Evolutionary conservation across 35 echinoderm and acorn worm species (phyloP).

Genomic region (Amphiura filiformis): DNA sequence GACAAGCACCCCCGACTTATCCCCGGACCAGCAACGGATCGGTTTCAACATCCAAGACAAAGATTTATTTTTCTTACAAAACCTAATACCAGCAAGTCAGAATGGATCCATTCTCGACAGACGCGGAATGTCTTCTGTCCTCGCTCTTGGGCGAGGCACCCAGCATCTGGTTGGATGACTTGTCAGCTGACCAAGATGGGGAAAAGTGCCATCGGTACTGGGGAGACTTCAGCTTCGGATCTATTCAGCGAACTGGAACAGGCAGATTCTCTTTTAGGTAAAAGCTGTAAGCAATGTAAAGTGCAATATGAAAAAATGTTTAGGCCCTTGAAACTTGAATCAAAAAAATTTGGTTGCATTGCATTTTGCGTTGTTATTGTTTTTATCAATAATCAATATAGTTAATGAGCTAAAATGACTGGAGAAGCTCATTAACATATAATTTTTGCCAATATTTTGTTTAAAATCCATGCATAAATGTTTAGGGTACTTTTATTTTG

Average conservation of each 20-base stretch:
- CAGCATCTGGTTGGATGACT: constrained; percentile 33
- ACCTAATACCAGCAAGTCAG: background rate
- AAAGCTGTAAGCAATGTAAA: too few species aligned
- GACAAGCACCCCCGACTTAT: background rate
- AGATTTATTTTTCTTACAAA: constrained; percentile 10
- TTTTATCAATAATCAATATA: too few species aligned
- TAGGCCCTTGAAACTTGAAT: background rate
- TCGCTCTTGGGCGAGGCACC: constrained; percentile 34
- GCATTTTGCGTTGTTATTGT: too few species aligned
- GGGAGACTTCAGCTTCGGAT: background rate
- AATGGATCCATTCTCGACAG: constrained; percentile 11
- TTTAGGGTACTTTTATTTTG: too few species aligned
- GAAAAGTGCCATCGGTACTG: background rate
- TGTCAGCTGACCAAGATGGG: background rate
- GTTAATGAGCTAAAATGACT: too few species aligned
- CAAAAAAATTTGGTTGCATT: too few species aligned
- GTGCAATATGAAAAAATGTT: too few species aligned
- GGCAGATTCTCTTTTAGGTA: background rate
- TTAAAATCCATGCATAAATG: too few species aligned
- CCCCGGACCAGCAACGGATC: constrained; percentile 18
- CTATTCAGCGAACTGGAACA: background rate
- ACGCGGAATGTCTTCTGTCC: constrained; percentile 13
- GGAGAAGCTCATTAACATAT: too few species aligned
- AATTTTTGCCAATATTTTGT: too few species aligned
- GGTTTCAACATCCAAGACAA: background rate